Percentiles rank a stretch among this genome's conserved stretches.
phyloP scores from a whole-genome alignment of 2,797 vertebrate species.

The Psittacula echo region DNA sequence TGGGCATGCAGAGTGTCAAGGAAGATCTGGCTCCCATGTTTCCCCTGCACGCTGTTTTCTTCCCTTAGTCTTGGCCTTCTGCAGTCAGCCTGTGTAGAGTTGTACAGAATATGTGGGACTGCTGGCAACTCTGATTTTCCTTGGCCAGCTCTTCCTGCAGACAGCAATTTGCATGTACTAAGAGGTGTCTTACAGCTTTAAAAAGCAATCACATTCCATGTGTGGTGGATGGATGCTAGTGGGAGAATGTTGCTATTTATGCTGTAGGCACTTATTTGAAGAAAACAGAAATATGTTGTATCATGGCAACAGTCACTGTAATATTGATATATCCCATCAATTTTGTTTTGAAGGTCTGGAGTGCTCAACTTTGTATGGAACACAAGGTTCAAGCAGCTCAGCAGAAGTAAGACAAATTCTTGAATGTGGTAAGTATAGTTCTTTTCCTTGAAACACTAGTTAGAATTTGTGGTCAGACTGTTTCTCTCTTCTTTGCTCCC shows the following conservation, averaged over 20 bases:
- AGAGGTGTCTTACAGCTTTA: not conserved
- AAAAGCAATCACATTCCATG: not conserved
- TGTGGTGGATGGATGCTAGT: not conserved
- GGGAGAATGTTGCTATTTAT: not conserved
- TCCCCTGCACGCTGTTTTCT: not conserved
- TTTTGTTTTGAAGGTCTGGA: constrained; percentile 87
- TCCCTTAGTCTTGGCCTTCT: not conserved
- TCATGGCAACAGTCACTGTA: not conserved
- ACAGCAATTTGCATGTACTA: not conserved
- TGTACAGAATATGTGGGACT: not conserved
- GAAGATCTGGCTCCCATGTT: not conserved
- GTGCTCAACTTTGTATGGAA: constrained; percentile 90
- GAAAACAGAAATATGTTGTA: not conserved
- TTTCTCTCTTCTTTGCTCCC: not conserved
- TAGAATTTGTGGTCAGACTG: not conserved
- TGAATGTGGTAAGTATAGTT: constrained; percentile 85
- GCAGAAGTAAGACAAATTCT: constrained; percentile 91
- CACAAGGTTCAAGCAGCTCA: constrained; percentile 86
- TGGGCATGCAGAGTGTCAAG: not conserved
- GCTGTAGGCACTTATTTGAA: not conserved
- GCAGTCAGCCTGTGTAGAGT: not conserved
- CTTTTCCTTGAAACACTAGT: not conserved
- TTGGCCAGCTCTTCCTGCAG: not conserved
- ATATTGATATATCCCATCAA: not conserved
- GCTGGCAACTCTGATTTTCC: not conserved